Base-by-base conservation (phyloP, 1,140 invertebrate genomes). In the Zaprionus nigranus region DNA sequence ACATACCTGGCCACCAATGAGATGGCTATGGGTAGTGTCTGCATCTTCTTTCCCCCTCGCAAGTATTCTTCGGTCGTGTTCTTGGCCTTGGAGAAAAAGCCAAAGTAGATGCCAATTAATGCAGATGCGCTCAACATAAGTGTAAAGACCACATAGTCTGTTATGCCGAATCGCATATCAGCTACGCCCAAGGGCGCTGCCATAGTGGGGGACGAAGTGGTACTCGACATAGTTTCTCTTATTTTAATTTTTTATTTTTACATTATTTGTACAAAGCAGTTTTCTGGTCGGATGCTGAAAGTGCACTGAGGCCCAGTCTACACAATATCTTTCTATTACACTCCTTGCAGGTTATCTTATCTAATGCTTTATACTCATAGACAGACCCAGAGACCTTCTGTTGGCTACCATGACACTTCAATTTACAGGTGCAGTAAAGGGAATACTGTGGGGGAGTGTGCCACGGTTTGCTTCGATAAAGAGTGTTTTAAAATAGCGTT, bases 71-170 rank as follows among this genome's bases (percentile, higher is more conserved):
- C 94, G 0, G 90, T 92, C 6, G 86, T 92, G 43, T 92, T 91
- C 51, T 92, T 92, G 11, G 78, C 22, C 59, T 88, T 92, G 22
- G 84, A 68, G 53, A 92, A 92, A 68, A 92, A 96, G 0, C 95
- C 96, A 82, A 95, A 96, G 81, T 95, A 96, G 7, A 96, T 82
- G 0, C 96, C 96, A 40, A 96, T 95, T 0, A 93, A 74, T 0
- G 95, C 93, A 3, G 95, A 96, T 2, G 95, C 73, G 0, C 91
- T 82, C n/a, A 96, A 79, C 94, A 96, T 95, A 1, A 94, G 70
- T 1, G 90, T 87, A 63, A 96, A 96, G 9, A 96, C 95, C 0
- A 93, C 70, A 78, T 94, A 95, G 83, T 96, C 95, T 30, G 93
- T 82, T 51, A 91, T 82, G 5, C 93, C 93, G 62, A 95, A 94